phyloP scores from a whole-genome alignment of 2,113 vertebrate genomes.

The Pluvianellus socialis region DNA sequence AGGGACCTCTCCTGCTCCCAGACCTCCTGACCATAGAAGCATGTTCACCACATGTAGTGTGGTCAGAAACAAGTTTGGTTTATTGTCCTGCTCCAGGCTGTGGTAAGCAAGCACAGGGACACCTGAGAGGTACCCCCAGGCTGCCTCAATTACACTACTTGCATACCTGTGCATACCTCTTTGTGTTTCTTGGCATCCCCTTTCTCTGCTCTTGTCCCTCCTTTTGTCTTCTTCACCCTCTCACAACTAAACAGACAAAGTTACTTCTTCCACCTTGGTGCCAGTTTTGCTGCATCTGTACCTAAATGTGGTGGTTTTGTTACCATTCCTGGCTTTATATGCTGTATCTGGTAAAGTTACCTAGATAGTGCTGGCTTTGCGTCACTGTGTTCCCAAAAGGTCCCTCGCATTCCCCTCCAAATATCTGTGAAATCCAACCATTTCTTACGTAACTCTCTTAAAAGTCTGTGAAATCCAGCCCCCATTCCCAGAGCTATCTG shows the following conservation, averaged over 20 bases:
- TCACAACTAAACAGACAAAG: background rate
- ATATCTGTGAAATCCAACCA: background rate
- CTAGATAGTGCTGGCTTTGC: background rate
- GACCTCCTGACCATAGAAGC: background rate
- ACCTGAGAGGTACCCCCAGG: background rate
- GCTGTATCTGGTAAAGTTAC: background rate
- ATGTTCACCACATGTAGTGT: background rate
- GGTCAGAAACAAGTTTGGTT: background rate
- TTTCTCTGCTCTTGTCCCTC: background rate
- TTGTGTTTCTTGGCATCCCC: background rate
- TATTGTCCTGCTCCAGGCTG: background rate
- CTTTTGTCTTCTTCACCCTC: background rate
- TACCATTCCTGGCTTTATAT: background rate
- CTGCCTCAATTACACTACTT: background rate
- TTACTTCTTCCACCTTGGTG: background rate
- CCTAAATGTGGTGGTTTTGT: background rate
- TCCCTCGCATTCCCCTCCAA: background rate
- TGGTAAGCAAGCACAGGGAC: background rate
- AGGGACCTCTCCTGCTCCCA: fast-evolving
- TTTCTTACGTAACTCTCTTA: background rate
- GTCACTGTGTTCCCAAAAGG: background rate
- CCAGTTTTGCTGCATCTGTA: background rate
- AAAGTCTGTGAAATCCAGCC: background rate
- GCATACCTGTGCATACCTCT: background rate
- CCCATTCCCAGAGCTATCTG: background rate